Evolutionary conservation across 92 coral and sea anemone species (phyloP), one percentile per base, ranked within the genome.

Genomic region (Ricordea florida): DNA sequence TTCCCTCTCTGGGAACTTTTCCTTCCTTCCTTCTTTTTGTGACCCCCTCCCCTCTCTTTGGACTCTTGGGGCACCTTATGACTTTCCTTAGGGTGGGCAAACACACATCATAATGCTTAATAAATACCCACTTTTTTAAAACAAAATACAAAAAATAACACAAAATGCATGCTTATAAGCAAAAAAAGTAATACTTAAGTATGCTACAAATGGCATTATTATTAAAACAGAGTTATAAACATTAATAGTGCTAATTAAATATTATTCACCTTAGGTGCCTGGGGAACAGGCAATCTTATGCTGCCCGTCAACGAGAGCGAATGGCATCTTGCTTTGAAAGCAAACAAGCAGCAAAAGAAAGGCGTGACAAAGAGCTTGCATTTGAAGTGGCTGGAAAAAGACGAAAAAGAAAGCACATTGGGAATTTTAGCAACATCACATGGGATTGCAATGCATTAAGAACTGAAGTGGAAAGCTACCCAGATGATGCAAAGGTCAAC

Each of bases 401-500:
- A 30, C 72, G 32, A 47, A 85, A 74, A 32, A 49, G 51, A 33
- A 52, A 66, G 42, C 87, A 55, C 31, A 74, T 62, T 16, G 87
- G 91, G 24, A 75, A 69, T 33, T 18, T 86, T 5, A 28, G 38
- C 3, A 46, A 28, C 6, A 64, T 40, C 21, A 27, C 31, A 30
- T 85, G 76, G 81, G 83, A 86, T 57, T 74, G 66, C 47, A 66
- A 65, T 9, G 62, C 55, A 0, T 31, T 73, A 44, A 86, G 49
- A 25, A 22, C 47, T 51, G 88, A 85, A 65, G 87, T 89, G 32
- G 80, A 57, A 0, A 64, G 56, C 5, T 88, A 83, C 60, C 47
- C 42, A 30, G 90, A 85, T 80, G 94, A 77, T 17, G 69, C 40
- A 6, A 81, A 58, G 32, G 90, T 87, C 15, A 87, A 87, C 66